Percentiles rank a stretch among this genome's conserved stretches.
These are phyloP conservation scores for Ypsolopha scabrella DNA, from an alignment of 2,888 invertebrate species.

Conservation along the genomic window DNA sequence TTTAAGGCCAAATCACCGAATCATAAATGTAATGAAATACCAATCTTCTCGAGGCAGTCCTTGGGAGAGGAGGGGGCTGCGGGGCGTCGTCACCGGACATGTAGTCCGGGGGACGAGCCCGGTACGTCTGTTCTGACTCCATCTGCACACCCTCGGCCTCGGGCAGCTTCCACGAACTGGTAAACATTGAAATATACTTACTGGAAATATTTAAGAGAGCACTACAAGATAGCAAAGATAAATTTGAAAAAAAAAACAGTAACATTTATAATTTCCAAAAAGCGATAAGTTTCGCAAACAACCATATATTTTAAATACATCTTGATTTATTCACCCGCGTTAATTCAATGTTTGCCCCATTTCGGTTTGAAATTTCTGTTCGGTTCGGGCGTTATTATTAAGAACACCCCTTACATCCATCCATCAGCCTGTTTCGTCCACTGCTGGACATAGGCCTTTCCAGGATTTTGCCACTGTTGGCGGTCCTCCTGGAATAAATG, in stretches of 20 bases:
- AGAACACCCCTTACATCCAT: no score
- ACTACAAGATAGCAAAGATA: not conserved
- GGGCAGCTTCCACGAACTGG: constrained; percentile 45
- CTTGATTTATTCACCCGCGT: no score
- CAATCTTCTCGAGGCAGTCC: constrained; percentile 29
- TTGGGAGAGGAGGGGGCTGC: constrained; percentile 46
- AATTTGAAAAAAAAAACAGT: constrained; percentile 5
- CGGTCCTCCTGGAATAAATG: no score
- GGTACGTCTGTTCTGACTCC: constrained; percentile 38
- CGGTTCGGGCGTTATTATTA: no score
- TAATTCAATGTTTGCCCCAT: no score
- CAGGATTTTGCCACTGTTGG: no score
- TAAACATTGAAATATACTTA: constrained; percentile 6
- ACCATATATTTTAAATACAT: no score
- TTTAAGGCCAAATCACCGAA: no score
- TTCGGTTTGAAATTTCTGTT: no score
- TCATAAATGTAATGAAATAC: constrained; percentile 15
- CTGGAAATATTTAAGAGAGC: not conserved
- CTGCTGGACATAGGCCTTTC: no score
- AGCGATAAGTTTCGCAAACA: no score
- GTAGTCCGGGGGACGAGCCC: constrained; percentile 38
- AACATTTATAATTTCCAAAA: not conserved
- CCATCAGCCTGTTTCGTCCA: no score
- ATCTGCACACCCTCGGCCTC: constrained; percentile 23
- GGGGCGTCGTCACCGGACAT: constrained; percentile 52